Evolutionary conservation across 64 coral and sea anemone species (phyloP).

Genomic region (Montipora efflorescens): DNA sequence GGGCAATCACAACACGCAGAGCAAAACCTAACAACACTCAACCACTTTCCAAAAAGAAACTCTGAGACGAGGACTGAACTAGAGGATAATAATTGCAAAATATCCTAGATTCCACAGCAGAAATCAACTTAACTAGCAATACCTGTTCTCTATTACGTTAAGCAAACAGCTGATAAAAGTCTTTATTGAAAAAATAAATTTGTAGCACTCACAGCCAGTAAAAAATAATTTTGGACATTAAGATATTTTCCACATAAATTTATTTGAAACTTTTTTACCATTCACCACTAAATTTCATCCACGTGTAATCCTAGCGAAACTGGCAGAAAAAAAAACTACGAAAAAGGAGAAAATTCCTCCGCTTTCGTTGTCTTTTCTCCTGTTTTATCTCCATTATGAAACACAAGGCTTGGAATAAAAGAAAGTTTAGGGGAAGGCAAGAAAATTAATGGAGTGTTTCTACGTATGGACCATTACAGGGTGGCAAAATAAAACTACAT

Average conservation of each 20-base stretch:
- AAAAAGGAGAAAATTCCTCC: neutral
- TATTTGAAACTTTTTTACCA: neutral
- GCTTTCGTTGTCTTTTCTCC: neutral
- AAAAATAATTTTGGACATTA: constrained; percentile 30
- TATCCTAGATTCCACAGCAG: neutral
- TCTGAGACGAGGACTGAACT: no score
- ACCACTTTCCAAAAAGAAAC: no score
- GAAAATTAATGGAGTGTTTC: no score
- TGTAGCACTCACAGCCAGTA: neutral
- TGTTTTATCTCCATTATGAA: neutral
- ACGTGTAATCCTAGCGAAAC: no score
- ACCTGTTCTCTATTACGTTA: neutral
- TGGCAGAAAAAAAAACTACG: no score
- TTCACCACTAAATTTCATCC: neutral
- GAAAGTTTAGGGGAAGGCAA: neutral
- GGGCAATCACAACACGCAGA: no score
- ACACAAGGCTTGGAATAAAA: neutral
- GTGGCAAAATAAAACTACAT: no score
- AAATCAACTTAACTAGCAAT: neutral
- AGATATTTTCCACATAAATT: neutral
- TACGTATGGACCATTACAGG: no score
- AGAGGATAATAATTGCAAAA: neutral
- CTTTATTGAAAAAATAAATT: constrained; percentile 28
- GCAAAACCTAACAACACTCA: no score
- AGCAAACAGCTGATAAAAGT: neutral